Evolutionary conservation across 2,888 invertebrate species (phyloP).

Genomic region (Archaeoteleia sp.): DNA sequence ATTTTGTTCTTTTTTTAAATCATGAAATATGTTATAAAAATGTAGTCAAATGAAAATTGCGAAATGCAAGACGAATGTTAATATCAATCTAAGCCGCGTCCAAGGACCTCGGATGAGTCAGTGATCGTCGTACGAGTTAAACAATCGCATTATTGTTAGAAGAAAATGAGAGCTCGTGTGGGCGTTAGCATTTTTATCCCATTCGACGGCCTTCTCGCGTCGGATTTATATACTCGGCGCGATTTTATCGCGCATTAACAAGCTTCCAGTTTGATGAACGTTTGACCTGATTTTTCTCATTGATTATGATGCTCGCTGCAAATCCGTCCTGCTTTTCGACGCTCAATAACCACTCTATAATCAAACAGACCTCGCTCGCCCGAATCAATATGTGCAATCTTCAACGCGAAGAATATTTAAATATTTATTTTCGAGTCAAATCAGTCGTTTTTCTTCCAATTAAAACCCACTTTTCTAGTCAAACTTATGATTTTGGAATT

Average conservation of each 20-base stretch:
- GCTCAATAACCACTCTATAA: conserved; percentile 46
- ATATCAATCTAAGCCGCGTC: conserved; percentile 36
- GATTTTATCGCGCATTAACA: conserved; percentile 53
- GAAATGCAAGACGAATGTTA: conserved; percentile 16
- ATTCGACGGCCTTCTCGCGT: conserved; percentile 53
- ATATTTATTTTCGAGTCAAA: conserved; percentile 9
- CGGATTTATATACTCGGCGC: conserved; percentile 50
- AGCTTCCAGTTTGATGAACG: conserved; percentile 54
- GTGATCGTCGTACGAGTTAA: conserved; percentile 31
- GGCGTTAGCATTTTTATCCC: conserved; percentile 49
- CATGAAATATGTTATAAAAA: too few relatives aligned
- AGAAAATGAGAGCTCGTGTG: conserved; percentile 49
- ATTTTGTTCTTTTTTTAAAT: too few relatives aligned
- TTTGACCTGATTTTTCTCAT: conserved; percentile 54
- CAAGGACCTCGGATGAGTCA: conserved; percentile 41
- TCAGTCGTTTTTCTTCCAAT: too few relatives aligned
- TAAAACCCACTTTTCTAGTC: too few relatives aligned
- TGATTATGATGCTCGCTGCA: conserved; percentile 49
- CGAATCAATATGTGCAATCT: conserved; percentile 16
- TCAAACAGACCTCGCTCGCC: conserved; percentile 30
- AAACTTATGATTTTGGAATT: too few relatives aligned
- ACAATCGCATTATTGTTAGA: conserved; percentile 47
- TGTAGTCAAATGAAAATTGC: neutral
- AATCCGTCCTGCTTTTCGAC: conserved; percentile 44
- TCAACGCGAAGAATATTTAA: conserved; percentile 8